These are phyloP conservation scores for Hydractinia symbiolongicarpus DNA, from an alignment of 30 jellyfish, hydroid and myxozoan species.

Conservation along the genomic window DNA sequence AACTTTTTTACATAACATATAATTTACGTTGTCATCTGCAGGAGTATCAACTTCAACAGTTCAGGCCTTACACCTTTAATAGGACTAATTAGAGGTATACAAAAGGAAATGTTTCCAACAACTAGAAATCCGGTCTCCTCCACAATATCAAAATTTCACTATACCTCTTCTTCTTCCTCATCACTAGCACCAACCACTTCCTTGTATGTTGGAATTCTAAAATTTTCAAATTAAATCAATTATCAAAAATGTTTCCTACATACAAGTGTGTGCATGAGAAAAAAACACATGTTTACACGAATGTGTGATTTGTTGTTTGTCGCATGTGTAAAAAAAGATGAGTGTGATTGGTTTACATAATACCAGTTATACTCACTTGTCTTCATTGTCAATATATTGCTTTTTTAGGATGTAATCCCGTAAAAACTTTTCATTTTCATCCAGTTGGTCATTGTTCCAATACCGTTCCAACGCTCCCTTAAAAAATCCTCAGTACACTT, in stretches of 20 bases:
- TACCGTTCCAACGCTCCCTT: constrained; percentile 31
- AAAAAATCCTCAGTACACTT: not conserved
- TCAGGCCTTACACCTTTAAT: not conserved
- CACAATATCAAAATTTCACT: not conserved
- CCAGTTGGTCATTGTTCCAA: constrained; percentile 40
- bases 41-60: too few relatives aligned
- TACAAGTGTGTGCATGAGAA: not conserved
- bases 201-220: constrained; percentile 63
- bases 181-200: constrained; percentile 52
- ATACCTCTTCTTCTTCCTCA: constrained; percentile 40
- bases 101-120: not conserved
- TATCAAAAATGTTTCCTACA: not conserved
- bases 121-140: not conserved
- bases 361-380: not conserved
- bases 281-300: not conserved
- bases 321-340: too few relatives aligned
- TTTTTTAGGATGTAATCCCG: constrained; percentile 67
- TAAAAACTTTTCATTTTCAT: constrained; percentile 61
- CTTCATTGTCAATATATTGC: constrained; percentile 62
- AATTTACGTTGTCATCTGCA: too few relatives aligned
- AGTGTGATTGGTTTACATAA: too few relatives aligned
- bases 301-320: too few relatives aligned
- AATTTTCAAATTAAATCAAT: not conserved
- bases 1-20: too few relatives aligned
- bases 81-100: not conserved